Evolutionary conservation across 2,113 vertebrate genomes (phyloP).

Genomic region (Cyphomyrus plagiostoma): DNA sequence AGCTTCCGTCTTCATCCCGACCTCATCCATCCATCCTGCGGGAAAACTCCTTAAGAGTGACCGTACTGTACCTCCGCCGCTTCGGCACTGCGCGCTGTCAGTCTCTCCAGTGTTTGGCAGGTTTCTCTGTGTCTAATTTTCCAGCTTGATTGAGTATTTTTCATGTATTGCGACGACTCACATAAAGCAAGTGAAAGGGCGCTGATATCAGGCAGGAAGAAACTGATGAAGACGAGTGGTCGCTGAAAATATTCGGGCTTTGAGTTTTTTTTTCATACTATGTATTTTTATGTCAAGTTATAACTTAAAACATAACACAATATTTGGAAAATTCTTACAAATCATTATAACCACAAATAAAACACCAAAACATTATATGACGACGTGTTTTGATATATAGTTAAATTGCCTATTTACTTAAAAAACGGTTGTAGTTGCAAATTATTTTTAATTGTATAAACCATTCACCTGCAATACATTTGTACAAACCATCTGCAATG

Average conservation of each 20-base stretch:
- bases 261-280: background rate
- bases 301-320: background rate
- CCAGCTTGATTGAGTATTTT: background rate
- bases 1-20: constrained; percentile 45
- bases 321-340: background rate
- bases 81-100: background rate
- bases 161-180: background rate
- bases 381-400: background rate
- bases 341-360: background rate
- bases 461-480: background rate
- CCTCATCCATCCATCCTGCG: constrained; percentile 10
- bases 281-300: background rate
- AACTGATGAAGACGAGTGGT: background rate
- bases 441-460: background rate
- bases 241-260: background rate
- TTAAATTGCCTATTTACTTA: background rate
- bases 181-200: background rate
- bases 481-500: background rate
- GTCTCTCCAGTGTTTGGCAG: background rate
- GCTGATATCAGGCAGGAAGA: background rate
- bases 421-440: no score
- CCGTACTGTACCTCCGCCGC: background rate
- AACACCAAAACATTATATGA: background rate
- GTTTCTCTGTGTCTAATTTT: background rate
- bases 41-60: background rate